Evolutionary conservation across 1,140 invertebrate genomes (phyloP).

Genomic region (Arion vulgaris): DNA sequence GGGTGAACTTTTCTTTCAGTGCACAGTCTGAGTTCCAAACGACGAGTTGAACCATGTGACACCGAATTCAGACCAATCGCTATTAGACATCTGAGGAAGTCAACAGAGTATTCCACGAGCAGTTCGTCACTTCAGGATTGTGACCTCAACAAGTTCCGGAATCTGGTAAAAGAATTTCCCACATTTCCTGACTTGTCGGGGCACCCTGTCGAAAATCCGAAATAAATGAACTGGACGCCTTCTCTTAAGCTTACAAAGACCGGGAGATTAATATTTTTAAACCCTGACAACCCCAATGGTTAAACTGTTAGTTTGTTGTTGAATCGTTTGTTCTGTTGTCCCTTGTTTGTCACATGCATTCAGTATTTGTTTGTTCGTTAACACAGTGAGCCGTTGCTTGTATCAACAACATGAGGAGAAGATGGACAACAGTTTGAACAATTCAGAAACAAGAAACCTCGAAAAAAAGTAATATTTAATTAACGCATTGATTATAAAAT

Average conservation of each 20-base stretch:
- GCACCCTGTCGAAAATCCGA: neutral
- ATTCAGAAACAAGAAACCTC: neutral
- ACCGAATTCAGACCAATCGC: neutral
- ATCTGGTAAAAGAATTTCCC: neutral
- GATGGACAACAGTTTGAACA: neutral
- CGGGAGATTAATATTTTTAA: slow-evolving; percentile 27
- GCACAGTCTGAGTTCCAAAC: neutral
- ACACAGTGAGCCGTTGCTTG: neutral
- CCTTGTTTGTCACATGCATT: neutral
- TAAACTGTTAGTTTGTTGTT: neutral
- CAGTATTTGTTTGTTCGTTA: neutral
- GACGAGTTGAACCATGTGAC: neutral
- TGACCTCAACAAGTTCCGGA: slow-evolving; percentile 1
- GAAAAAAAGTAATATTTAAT: too few species aligned
- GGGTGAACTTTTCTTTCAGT: neutral
- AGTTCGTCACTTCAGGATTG: neutral
- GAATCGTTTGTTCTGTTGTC: neutral
- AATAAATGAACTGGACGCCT: neutral
- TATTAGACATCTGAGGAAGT: neutral
- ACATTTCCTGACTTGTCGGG: neutral
- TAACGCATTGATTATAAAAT: too few species aligned
- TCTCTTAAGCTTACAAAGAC: slow-evolving; percentile 28
- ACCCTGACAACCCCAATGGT: slow-evolving; percentile 8
- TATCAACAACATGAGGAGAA: neutral
- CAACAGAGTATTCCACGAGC: neutral